Base-by-base conservation (phyloP, 2,113 vertebrate genomes). In the Cyrtonyx montezumae region DNA sequence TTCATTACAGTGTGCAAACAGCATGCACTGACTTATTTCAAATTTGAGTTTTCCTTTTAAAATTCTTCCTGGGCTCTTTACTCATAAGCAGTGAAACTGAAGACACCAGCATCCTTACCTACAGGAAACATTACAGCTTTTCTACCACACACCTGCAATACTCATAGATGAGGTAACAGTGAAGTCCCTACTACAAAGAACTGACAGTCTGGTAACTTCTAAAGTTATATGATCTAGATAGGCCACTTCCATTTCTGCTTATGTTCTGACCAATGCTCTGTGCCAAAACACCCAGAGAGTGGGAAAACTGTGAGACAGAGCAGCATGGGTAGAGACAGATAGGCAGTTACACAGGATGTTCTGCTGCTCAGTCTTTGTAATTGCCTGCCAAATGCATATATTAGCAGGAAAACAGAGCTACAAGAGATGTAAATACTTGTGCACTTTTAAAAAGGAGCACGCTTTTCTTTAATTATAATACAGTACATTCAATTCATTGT, bases 161-260 rank as follows among this genome's bases (percentile, higher is more conserved):
- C 80, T 92, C 51, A 87, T 25, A 66, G 48, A 69, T 0, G 0
- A 69, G 20, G 45, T 76, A 79, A 81, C 20, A 91, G 56, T 77
- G 46, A 91, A 94, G 36, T 61, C 30, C 23, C n/a, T 91, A 65
- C 28, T 65, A 80, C 1, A 1, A 88, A 80, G 48, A 90, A 67
- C 51, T 86, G 61, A 71, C 61, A 80, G 42, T 30, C 26, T 53
- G 45, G 17, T 58, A 78, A 73, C 61, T 86, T 91, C 80, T 66
- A 91, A 78, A 36, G 26, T 48, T 82, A 1, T 53, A 63, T 48
- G 76, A 94, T 80, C 71, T 78, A 94, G 94, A 94, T 34, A 86
- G 69, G 79, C 45, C 85, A 68, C 42, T 92, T 92, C 37, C 2
- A 75, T 68, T 91, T 93, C 71, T 86, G 51, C 37, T 92, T 59